A percentile compares a stretch with the other conserved stretches of the same genome.
These are phyloP conservation scores for Regulus satrapa DNA, from an alignment of 2,113 vertebrate genomes.

Conservation along the genomic window DNA sequence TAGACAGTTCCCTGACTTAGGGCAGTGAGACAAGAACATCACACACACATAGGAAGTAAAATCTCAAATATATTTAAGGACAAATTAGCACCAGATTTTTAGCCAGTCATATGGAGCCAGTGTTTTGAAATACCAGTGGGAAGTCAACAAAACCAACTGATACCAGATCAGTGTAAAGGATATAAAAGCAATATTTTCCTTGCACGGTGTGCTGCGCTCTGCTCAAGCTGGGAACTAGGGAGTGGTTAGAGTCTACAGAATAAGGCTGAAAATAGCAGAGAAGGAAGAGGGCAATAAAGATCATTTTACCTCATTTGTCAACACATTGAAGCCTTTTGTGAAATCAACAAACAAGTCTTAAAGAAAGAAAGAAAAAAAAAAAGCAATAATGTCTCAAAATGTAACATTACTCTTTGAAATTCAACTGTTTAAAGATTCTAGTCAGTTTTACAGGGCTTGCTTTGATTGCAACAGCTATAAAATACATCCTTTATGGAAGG, in stretches of 20 bases:
- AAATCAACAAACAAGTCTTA: background rate
- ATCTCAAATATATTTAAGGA: background rate
- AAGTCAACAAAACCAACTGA: slow-evolving; percentile 5
- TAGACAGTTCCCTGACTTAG: background rate
- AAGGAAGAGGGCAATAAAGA: background rate
- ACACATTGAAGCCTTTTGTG: background rate
- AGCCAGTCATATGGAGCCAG: background rate
- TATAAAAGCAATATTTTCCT: background rate
- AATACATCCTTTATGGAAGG: slow-evolving; percentile 16
- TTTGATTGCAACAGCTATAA: slow-evolving; percentile 10
- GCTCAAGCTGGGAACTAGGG: background rate
- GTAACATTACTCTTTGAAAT: background rate
- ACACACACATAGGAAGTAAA: background rate
- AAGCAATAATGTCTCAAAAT: background rate
- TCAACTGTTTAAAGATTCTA: background rate
- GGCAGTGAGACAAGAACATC: background rate
- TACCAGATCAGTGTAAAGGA: slow-evolving; percentile 16
- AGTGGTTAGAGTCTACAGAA: background rate
- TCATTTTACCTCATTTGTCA: background rate
- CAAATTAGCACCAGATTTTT: slow-evolving; percentile 8
- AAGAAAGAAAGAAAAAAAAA: background rate
- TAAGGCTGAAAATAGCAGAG: background rate
- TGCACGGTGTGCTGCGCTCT: accelerated
- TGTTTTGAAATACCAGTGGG: background rate
- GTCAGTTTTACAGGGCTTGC: slow-evolving; percentile 2